A percentile compares a stretch with the other conserved stretches of the same genome.
phyloP scores from a whole-genome alignment of 2,888 invertebrate genomes.

The Globia sparganii region DNA sequence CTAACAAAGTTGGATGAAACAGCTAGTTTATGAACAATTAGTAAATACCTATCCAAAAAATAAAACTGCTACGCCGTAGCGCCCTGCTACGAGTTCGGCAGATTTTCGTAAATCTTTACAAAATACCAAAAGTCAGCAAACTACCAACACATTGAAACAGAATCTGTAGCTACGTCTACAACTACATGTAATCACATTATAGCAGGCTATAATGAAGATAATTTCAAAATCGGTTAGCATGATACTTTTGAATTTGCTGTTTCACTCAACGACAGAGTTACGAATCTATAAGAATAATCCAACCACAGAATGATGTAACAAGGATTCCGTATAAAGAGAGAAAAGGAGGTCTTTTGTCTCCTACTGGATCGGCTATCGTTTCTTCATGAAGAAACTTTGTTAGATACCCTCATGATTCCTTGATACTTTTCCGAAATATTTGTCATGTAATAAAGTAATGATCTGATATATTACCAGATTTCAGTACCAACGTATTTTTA shows the following conservation, averaged over 20 bases:
- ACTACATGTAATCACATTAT: background rate
- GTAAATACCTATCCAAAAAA: background rate
- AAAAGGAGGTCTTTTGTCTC: slow-evolving; percentile 41
- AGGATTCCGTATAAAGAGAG: slow-evolving; percentile 19
- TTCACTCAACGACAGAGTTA: slow-evolving; percentile 36
- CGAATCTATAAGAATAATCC: slow-evolving; percentile 27
- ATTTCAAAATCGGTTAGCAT: slow-evolving; percentile 21
- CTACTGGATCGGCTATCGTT: slow-evolving; percentile 29
- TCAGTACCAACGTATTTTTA: slow-evolving; percentile 42
- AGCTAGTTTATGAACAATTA: background rate
- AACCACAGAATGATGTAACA: slow-evolving; percentile 19
- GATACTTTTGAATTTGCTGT: slow-evolving; percentile 17
- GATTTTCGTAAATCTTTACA: background rate
- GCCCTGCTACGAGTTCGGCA: slow-evolving; percentile 5
- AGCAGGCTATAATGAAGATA: slow-evolving; percentile 2
- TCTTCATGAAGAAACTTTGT: slow-evolving; percentile 46
- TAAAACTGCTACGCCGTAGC: slow-evolving; percentile 17
- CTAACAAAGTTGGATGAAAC: slow-evolving; percentile 7
- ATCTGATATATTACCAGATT: slow-evolving; percentile 59
- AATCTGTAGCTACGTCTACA: background rate
- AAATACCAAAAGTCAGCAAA: background rate
- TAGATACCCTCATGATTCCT: slow-evolving; percentile 31
- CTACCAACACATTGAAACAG: background rate
- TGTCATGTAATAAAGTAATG: slow-evolving; percentile 53
- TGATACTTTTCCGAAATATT: slow-evolving; percentile 36